These are phyloP conservation scores for Phoebastria nigripes DNA, from an alignment of 2,797 vertebrate genomes.

Conservation along the genomic window DNA sequence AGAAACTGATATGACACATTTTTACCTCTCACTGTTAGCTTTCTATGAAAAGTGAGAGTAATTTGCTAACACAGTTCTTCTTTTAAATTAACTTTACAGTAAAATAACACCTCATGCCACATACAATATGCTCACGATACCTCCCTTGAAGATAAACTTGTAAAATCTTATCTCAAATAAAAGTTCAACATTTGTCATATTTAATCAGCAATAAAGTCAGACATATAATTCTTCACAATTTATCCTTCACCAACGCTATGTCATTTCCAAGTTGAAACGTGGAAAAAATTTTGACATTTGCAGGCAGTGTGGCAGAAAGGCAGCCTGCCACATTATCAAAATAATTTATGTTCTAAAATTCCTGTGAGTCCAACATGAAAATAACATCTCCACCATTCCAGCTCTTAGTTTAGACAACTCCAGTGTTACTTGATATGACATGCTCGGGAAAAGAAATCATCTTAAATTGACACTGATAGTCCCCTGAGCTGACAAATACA, in stretches of 20 bases:
- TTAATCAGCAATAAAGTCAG: slow-evolving; percentile 63
- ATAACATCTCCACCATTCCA: slow-evolving; percentile 48
- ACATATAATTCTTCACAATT: slow-evolving; percentile 44
- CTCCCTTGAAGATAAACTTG: slow-evolving; percentile 51
- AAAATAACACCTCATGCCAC: neutral
- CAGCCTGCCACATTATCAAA: slow-evolving; percentile 66
- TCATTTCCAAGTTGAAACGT: slow-evolving; percentile 55
- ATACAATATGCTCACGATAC: neutral
- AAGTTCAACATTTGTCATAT: slow-evolving; percentile 53
- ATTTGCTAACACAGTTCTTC: neutral
- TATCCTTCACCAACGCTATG: slow-evolving; percentile 53
- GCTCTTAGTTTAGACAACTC: slow-evolving; percentile 47
- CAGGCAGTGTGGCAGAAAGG: slow-evolving; percentile 58
- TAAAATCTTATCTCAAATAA: slow-evolving; percentile 52
- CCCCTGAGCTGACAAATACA: neutral
- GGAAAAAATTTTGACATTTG: slow-evolving; percentile 47
- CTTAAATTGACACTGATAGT: slow-evolving; percentile 3
- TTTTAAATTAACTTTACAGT: neutral
- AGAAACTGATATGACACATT: neutral
- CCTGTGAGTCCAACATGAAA: slow-evolving; percentile 49
- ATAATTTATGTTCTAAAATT: slow-evolving; percentile 73
- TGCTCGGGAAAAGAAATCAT: neutral
- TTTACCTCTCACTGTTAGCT: neutral
- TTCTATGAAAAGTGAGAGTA: neutral
- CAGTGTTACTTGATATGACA: slow-evolving; percentile 6